Evolutionary conservation across 92 coral and sea anemone genomes (phyloP).

Genomic region (Anthopleura xanthogrammica): DNA sequence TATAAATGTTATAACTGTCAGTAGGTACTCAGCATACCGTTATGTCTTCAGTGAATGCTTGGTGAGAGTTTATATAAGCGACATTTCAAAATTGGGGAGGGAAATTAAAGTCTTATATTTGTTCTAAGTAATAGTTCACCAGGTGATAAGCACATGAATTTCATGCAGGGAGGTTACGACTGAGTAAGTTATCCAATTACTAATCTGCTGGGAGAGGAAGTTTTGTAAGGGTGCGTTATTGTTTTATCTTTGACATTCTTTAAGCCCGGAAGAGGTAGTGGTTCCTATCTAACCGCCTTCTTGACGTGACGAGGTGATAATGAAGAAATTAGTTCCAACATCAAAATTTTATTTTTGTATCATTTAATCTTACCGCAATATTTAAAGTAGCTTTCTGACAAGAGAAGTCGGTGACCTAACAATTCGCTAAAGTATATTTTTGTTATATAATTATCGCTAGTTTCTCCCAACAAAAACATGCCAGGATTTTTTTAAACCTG

Average conservation of each 20-base stretch:
- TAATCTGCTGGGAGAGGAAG: constrained; percentile 2
- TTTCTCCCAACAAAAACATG: background rate
- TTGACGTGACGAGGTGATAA: background rate
- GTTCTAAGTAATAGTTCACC: no score
- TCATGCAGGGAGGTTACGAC: background rate
- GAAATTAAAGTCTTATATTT: no score
- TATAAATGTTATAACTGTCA: no score
- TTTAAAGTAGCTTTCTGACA: background rate
- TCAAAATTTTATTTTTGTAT: background rate
- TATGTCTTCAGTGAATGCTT: no score
- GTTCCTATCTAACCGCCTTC: constrained; percentile 10
- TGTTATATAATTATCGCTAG: background rate
- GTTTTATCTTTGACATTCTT: constrained; percentile 8
- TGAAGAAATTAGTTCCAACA: background rate
- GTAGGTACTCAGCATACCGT: no score
- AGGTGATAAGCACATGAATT: background rate
- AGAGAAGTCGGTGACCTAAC: background rate
- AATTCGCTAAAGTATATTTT: background rate
- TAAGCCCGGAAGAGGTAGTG: constrained; percentile 23
- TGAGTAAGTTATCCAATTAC: background rate
- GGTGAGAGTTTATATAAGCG: no score
- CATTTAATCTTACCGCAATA: background rate
- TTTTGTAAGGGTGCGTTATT: background rate
- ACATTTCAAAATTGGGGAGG: background rate
- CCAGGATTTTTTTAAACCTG: background rate